These are phyloP conservation scores for Verasper variegatus DNA, from an alignment of 2,113 vertebrate genomes.

Conservation along the genomic window DNA sequence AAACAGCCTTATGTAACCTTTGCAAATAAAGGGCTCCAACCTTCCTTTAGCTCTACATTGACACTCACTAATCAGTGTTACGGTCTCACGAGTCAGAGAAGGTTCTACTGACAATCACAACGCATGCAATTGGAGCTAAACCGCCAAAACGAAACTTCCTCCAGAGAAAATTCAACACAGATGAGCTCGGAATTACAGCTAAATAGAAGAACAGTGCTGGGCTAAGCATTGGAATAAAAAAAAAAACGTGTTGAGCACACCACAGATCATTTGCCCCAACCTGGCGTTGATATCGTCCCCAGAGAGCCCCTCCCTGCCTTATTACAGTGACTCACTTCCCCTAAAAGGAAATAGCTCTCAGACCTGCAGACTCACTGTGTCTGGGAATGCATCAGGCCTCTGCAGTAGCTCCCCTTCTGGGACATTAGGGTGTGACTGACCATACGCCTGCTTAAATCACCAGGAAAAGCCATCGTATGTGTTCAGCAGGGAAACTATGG, in stretches of 20 bases:
- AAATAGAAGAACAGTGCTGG: slow-evolving; percentile 36
- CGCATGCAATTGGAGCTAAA: slow-evolving; percentile 6
- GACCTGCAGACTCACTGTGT: slow-evolving; percentile 66
- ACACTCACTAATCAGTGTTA: background rate
- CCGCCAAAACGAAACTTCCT: slow-evolving; percentile 10
- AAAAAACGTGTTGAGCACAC: slow-evolving; percentile 32
- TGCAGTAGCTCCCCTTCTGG: slow-evolving; percentile 64
- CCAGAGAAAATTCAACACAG: slow-evolving; percentile 2
- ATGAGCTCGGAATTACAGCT: slow-evolving; percentile 17
- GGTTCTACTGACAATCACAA: background rate
- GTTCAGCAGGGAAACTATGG: slow-evolving; percentile 26
- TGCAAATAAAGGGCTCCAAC: background rate
- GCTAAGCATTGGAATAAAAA: slow-evolving; percentile 29
- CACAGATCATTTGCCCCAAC: slow-evolving; percentile 57
- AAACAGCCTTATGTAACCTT: background rate
- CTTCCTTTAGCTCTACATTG: background rate
- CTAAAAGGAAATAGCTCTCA: slow-evolving; percentile 77
- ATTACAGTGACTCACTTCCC: slow-evolving; percentile 80
- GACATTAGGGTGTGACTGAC: slow-evolving; percentile 67
- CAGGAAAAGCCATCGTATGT: slow-evolving; percentile 46
- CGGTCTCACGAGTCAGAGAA: background rate
- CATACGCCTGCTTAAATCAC: slow-evolving; percentile 47
- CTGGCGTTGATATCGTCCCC: slow-evolving; percentile 67
- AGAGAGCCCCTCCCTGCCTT: slow-evolving; percentile 73
- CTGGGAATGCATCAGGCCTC: slow-evolving; percentile 70